phyloP scores from a whole-genome alignment of 2,797 vertebrate genomes.

The Hydrocynus forskahlii region DNA sequence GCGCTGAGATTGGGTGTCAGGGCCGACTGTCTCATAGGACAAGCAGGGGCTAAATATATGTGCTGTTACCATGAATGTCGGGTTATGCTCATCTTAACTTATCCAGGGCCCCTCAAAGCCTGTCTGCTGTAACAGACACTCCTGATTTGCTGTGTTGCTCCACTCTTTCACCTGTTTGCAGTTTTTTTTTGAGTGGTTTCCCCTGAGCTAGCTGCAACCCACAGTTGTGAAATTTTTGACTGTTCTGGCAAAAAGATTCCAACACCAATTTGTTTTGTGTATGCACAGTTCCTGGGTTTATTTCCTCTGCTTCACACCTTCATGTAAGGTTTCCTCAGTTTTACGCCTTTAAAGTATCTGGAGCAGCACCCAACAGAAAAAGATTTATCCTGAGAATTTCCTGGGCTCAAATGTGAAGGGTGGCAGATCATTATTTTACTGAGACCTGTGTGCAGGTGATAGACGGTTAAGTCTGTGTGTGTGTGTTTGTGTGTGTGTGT shows the following conservation, averaged over 20 bases:
- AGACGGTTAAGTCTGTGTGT: slow-evolving; percentile 39
- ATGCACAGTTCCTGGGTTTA: neutral
- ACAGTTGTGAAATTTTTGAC: slow-evolving; percentile 21
- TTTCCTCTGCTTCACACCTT: slow-evolving; percentile 36
- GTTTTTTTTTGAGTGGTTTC: slow-evolving; percentile 23
- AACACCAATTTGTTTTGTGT: slow-evolving; percentile 36
- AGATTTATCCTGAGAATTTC: slow-evolving; percentile 51
- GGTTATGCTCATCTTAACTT: slow-evolving; percentile 50
- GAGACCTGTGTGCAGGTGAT: slow-evolving; percentile 54
- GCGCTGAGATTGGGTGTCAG: slow-evolving; percentile 77
- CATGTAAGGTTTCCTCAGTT: slow-evolving; percentile 16
- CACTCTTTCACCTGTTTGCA: slow-evolving; percentile 33
- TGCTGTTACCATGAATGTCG: slow-evolving; percentile 78
- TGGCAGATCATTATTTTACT: slow-evolving; percentile 65
- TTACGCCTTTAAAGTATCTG: slow-evolving; percentile 32
- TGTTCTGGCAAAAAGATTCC: slow-evolving; percentile 25
- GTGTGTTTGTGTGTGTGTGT: neutral
- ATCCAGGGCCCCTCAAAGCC: slow-evolving; percentile 36
- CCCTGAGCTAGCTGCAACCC: neutral
- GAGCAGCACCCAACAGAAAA: slow-evolving; percentile 40
- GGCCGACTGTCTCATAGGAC: slow-evolving; percentile 72
- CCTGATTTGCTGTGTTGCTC: neutral
- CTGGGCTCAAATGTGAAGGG: slow-evolving; percentile 50
- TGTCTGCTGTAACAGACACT: slow-evolving; percentile 27
- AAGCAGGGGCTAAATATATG: slow-evolving; percentile 77